Evolutionary conservation across 2,113 vertebrate species (phyloP).

Genomic region (Lycocorax pyrrhopterus): DNA sequence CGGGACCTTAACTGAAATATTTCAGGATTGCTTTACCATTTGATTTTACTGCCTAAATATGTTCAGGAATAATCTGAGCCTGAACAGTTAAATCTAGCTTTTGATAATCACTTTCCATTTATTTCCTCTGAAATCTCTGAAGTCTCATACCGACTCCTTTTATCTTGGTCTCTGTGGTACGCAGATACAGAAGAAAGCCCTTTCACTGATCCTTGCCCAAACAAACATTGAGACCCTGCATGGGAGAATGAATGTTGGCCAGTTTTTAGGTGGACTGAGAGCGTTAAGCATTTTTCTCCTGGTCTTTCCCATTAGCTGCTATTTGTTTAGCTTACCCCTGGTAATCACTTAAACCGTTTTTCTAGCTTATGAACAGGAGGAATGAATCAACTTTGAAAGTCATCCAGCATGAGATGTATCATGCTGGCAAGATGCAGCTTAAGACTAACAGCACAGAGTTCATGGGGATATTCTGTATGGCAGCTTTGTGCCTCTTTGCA

Average conservation of each 20-base stretch:
- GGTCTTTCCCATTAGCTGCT: conserved; percentile 34
- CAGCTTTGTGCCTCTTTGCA: not conserved
- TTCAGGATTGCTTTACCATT: not conserved
- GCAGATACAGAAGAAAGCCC: not conserved
- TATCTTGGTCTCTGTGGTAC: conserved; percentile 20
- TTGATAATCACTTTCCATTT: conserved; percentile 3
- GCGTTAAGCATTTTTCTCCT: conserved; percentile 13
- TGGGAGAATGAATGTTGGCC: not conserved
- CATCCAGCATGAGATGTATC: not conserved
- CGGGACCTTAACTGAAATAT: conserved; percentile 1
- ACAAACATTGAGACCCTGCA: not conserved
- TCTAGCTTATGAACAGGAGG: not conserved
- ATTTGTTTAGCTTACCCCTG: conserved; percentile 43
- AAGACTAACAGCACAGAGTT: not conserved
- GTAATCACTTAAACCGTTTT: conserved; percentile 17
- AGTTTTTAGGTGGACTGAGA: not conserved
- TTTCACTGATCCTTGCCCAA: conserved; percentile 29
- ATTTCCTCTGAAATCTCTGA: not conserved
- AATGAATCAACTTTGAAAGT: conserved; percentile 21
- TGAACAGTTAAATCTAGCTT: conserved; percentile 23
- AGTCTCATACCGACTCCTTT: not conserved
- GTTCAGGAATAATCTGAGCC: not conserved
- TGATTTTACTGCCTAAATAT: conserved; percentile 11
- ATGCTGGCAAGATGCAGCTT: not conserved
- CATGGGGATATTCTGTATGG: not conserved